Base-by-base conservation (phyloP, 2,797 vertebrate species). In the Liparis tanakae region DNA sequence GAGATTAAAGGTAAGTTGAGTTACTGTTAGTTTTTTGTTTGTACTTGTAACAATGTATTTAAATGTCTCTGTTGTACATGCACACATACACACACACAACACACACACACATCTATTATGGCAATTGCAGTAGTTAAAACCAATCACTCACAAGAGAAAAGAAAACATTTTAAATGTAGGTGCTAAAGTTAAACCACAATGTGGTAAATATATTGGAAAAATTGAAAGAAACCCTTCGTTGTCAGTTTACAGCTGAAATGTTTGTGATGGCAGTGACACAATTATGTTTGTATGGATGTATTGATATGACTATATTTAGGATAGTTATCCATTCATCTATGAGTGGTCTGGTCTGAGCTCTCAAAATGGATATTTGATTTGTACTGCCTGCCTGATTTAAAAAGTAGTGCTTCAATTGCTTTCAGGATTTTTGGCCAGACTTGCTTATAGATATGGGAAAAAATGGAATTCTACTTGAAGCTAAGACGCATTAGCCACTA, bases 1-100 rank as follows among this genome's bases (percentile, higher is more conserved):
- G 93, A 94, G 78, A 91, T 95, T 84, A 96, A 92, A 97, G 97
- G 98, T 99, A 94, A 95, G 94, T 82, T 48, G 17, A 46, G 10
- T 57, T 1, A 41, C 53, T 54, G 12, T 50, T 37, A 4, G 1
- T 61, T 12, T 58, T 66, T 30, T n/a, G 10, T 34, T 37, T 10
- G 6, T 15, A 9, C 44, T 0, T 67, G 25, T 30, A 30, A 30
- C 2, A 8, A 10, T 44, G 13, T 51, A 14, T 63, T 57, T 34
- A 36, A 58, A 20, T 13, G 39, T 60, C 8, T 5, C 18, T 33
- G 34, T 14, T 25, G 10, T 48, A 62, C 18, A 36, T 18, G 56
- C 5, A 46, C 10, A 3, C 25, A 13, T 6, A 12, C 25, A 30
- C 25, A 30, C 25, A 30, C 2, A 30, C 37, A 62, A 62, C 18